These are phyloP conservation scores for Keiferia lycopersicella DNA, from an alignment of 2,888 invertebrate genomes.

Conservation along the genomic window DNA sequence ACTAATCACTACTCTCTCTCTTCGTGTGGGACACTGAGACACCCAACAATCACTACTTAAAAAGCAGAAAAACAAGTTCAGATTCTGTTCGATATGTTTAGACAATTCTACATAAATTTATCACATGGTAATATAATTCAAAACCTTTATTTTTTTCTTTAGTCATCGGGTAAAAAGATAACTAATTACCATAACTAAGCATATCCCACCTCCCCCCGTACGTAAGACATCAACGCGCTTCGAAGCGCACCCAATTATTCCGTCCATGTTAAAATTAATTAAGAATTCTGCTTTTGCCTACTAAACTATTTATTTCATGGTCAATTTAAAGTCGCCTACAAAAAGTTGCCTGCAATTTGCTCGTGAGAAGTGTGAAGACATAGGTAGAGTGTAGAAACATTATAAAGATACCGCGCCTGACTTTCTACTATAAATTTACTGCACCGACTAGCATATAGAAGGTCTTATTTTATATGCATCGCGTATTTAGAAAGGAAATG, in stretches of 20 bases:
- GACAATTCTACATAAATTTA: no score
- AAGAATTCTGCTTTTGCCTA: conserved; percentile 10
- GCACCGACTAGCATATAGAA: not conserved
- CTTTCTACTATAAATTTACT: conserved; percentile 24
- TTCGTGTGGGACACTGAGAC: no score
- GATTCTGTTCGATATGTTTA: no score
- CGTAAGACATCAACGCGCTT: conserved; percentile 71
- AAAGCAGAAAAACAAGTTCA: no score
- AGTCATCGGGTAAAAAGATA: no score
- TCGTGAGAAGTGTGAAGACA: conserved; percentile 22
- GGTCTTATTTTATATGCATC: conserved; percentile 9
- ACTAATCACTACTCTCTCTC: no score
- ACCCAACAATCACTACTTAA: no score
- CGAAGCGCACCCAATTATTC: not conserved
- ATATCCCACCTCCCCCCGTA: conserved; percentile 34
- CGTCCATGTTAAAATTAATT: conserved; percentile 3
- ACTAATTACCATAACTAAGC: not conserved
- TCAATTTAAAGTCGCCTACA: conserved; percentile 12
- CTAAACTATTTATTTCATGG: conserved; percentile 23
- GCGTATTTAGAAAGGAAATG: no score
- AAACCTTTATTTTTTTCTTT: no score
- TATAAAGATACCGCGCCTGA: conserved; percentile 14
- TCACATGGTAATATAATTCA: no score
- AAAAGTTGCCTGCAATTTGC: conserved; percentile 7
- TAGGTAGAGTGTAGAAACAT: not conserved